Evolutionary conservation across 1,140 invertebrate genomes (phyloP).

Genomic region (Sarcophaga bullata): DNA sequence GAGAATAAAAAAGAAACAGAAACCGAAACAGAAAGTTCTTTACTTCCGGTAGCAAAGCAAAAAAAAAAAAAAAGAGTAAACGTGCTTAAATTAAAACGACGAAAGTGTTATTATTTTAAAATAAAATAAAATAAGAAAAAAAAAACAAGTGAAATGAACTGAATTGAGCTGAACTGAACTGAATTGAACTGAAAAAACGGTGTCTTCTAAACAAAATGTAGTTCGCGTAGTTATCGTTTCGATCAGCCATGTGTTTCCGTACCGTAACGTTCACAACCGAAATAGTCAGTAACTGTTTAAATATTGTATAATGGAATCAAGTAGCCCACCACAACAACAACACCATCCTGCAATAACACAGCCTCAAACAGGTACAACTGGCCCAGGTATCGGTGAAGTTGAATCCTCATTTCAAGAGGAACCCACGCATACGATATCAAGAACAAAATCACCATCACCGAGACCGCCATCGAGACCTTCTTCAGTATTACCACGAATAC

Average conservation of each 20-base stretch:
- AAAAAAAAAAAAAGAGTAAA: too few relatives aligned
- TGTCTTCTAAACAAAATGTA: neutral
- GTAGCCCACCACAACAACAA: conserved; percentile 31
- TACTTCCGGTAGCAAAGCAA: conserved; percentile 10
- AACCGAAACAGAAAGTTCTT: neutral
- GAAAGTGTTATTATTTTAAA: neutral
- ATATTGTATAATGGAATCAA: conserved; percentile 30
- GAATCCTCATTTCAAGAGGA: neutral
- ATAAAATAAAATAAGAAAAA: neutral
- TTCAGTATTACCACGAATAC: neutral
- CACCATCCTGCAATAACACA: conserved; percentile 34
- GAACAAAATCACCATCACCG: conserved; percentile 47
- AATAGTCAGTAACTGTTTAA: conserved; percentile 8
- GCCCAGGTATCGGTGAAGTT: neutral
- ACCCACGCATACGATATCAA: neutral
- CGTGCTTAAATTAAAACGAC: neutral
- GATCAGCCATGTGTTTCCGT: neutral
- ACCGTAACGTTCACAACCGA: neutral
- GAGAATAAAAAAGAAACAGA: too few relatives aligned
- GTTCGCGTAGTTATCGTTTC: neutral
- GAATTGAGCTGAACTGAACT: neutral
- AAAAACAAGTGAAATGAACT: neutral
- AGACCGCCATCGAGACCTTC: conserved; percentile 30
- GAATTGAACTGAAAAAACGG: neutral
- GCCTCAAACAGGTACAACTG: neutral